Evolutionary conservation across 2,888 invertebrate genomes (phyloP), one percentile per base, ranked within the genome.

Genomic region (Caenorhabditis uteleia): DNA sequence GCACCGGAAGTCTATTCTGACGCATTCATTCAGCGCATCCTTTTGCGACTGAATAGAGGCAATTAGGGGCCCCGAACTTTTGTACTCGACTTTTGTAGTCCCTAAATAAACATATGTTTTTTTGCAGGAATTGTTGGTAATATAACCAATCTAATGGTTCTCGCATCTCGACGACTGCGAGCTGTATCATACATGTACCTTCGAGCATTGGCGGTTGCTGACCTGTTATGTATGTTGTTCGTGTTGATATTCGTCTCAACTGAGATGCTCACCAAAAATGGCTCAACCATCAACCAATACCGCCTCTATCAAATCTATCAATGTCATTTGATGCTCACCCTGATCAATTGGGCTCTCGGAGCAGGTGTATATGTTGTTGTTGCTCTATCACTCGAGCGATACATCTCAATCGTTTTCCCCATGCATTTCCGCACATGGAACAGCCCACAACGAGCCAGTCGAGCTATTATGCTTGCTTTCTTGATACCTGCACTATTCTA

Each of bases 401-500:
- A 79, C 66, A 75, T 83, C 23, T 80, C 78, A 21, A 79, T 83
- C 39, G 78, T 80, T 7, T 83, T 80, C 36, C 83, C 83, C 10
- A 77, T 83, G 71, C 76, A 77, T 53, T 83, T 83, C 49, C 77
- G 83, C 1, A 65, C 74, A 6, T 83, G 82, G 82, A 83, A 83
- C 56, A 78, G 78, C 12, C 81, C 80, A 2, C 67, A 71, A 44
- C 48, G 75, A 47, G 74, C 75, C 6, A 51, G 57, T 18, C 66
- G 73, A 34, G 77, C 80, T 3, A 82, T 83, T 26, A 54, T 74
- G 21, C 48, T 78, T 14, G 79, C 82, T 6, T 81, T 80, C 49
- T 44, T 74, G 8, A 44, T 83, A 14, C 78, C 81, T 2, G 69
- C 77, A 0, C 12, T 82, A 2, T 62, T 83, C 18, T 83, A 83